phyloP scores from a whole-genome alignment of 2,888 invertebrate species.

The Griposia aprilina region DNA sequence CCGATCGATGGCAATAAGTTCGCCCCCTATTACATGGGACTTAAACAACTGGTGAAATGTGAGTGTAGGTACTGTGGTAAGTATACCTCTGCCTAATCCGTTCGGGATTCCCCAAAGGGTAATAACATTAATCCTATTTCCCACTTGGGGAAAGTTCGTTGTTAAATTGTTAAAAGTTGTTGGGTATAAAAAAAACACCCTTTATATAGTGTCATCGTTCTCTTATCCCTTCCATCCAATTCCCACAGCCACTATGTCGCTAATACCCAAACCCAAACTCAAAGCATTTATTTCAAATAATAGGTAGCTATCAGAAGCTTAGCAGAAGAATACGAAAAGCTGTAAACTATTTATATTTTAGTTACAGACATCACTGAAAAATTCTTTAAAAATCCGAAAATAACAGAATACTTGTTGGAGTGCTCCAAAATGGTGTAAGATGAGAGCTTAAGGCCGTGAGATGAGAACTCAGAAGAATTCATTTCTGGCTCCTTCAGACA shows the following conservation, averaged over 20 bases:
- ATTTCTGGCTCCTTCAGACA: conserved; percentile 42
- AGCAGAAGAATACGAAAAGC: not conserved
- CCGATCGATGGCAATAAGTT: no score
- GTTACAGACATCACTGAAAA: conserved; percentile 42
- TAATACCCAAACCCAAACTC: no score
- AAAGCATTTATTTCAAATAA: no score
- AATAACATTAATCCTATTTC: no score
- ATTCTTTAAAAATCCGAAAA: conserved; percentile 19
- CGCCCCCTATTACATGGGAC: no score
- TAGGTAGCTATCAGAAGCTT: not conserved
- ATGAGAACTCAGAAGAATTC: conserved; percentile 36
- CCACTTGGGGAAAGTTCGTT: no score
- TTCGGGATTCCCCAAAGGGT: no score
- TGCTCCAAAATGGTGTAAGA: conserved; percentile 43
- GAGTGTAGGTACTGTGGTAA: no score
- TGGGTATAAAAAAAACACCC: not conserved
- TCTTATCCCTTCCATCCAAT: no score
- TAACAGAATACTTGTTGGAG: conserved; percentile 30
- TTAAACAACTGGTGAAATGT: no score
- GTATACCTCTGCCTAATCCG: no score
- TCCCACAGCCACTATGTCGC: no score
- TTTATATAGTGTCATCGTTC: not conserved
- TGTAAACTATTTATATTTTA: not conserved
- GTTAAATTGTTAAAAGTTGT: not conserved
- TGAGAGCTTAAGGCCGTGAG: conserved; percentile 38